Conservation (phyloP, 2,888 invertebrate species). For the Odontocolon sp. region DNA sequence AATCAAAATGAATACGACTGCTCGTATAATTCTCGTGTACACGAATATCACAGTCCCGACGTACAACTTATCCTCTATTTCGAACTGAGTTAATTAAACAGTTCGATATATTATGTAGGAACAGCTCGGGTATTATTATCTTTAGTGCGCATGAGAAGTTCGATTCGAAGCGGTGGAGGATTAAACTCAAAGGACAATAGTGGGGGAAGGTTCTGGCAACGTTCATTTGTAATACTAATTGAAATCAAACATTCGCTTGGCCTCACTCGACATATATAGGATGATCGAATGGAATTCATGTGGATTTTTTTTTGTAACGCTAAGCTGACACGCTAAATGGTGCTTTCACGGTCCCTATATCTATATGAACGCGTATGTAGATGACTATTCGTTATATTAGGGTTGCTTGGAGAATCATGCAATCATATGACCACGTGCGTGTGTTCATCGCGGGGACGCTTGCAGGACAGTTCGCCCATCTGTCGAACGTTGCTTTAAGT, state of each 20-base stretch:
- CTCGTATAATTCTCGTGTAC: neutral
- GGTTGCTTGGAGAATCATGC: neutral
- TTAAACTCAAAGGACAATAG: slow-evolving; percentile 53
- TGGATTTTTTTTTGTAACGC: slow-evolving; percentile 33
- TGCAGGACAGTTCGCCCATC: slow-evolving; percentile 62
- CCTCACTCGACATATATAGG: slow-evolving; percentile 53
- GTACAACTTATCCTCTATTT: slow-evolving; percentile 37
- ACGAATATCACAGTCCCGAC: neutral
- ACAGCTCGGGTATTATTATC: neutral
- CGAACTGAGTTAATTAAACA: slow-evolving; percentile 53
- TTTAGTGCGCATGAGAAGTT: neutral
- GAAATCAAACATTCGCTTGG: slow-evolving; percentile 68
- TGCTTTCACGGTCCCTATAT: neutral
- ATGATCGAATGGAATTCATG: slow-evolving; percentile 48
- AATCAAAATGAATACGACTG: neutral
- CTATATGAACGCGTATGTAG: slow-evolving; percentile 16
- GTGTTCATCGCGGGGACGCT: slow-evolving; percentile 14
- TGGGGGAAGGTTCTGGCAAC: slow-evolving; percentile 46
- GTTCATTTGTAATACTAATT: slow-evolving; percentile 71
- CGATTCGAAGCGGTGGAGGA: slow-evolving; percentile 50
- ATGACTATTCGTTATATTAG: slow-evolving; percentile 32
- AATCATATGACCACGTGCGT: slow-evolving; percentile 25
- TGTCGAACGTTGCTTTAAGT: slow-evolving; percentile 60
- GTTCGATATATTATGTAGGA: slow-evolving; percentile 15
- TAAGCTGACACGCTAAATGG: slow-evolving; percentile 65